These are phyloP conservation scores for Peromyscus aztecus DNA, from an alignment of 2,797 vertebrate species.

Conservation along the genomic window DNA sequence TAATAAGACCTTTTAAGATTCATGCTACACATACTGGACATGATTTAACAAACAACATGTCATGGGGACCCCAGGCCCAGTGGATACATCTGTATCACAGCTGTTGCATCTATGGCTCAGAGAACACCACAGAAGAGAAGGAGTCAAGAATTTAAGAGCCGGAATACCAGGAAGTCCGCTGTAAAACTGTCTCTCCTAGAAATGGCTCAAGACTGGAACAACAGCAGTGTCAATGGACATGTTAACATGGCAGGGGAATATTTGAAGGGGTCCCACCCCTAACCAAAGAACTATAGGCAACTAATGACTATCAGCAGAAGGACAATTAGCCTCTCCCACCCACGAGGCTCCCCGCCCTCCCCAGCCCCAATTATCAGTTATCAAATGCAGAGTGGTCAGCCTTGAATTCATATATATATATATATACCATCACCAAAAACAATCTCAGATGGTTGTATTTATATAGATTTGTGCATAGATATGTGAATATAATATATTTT, in stretches of 20 bases:
- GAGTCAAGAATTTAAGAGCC: background rate
- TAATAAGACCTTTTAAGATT: no score
- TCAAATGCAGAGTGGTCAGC: background rate
- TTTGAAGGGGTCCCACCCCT: background rate
- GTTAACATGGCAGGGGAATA: background rate
- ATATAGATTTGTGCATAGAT: background rate
- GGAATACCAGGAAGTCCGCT: no score
- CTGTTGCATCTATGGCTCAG: background rate
- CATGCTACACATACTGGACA: no score
- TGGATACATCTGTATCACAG: background rate
- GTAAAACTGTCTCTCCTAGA: background rate
- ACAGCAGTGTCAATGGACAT: background rate
- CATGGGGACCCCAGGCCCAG: background rate
- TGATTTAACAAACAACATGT: background rate
- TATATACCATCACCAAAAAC: background rate
- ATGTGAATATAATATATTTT: background rate
- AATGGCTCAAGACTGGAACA: background rate
- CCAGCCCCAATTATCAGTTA: background rate
- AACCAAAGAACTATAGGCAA: background rate
- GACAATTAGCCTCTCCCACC: background rate
- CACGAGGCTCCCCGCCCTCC: no score
- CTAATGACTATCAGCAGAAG: background rate
- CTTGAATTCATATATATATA: background rate
- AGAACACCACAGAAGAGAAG: no score
- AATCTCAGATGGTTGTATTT: background rate